Base-by-base conservation (phyloP, 2,888 invertebrate genomes). In the Drosophila incognita region DNA sequence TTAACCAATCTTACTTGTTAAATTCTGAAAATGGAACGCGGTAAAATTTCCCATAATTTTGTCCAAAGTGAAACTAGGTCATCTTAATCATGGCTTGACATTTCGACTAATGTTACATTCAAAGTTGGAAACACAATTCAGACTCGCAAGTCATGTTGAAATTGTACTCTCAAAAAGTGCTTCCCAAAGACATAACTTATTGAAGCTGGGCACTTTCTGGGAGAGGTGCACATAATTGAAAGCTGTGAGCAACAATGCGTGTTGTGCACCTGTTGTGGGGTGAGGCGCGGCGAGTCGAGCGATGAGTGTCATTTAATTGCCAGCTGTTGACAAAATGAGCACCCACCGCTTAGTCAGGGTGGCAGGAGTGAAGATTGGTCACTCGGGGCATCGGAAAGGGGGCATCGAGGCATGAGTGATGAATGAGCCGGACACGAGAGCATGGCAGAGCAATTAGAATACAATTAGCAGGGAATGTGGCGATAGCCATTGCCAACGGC, bases 391-490 rank as follows among this genome's bases (percentile, higher is more conserved):
- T 24, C 13, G 18, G 27, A 27, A 61, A 11, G 38, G n/a, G 15
- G 38, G 38, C 24, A 24, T 24, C 24, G 29, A n/a, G 56, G 57
- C 29, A 51, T 62, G 49, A 57, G 64, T 86, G 85, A 86, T 86
- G 89, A 87, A 86, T 83, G 85, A 87, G 83, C 62, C 70, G 60
- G 62, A 74, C 64, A 61, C 63, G 72, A 24, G 24, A 67, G 59
- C 65, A 74, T 69, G 74, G 73, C 83, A 73, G 69, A 76, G 85
- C 89, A 86, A 86, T 86, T 86, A 86, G 85, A 89, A 86, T 87
- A 89, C 85, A 89, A 86, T 86, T 86, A 86, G 87, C 85, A 87
- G 73, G 59, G 69, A 72, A 74, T 73, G 72, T 58, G 70, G 57
- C 63, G 57, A 46, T n/a, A n/a, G 36, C 21, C 46, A 52, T 56